Evolutionary conservation across 2,888 invertebrate species (phyloP).

Genomic region (Nomada fabriciana): DNA sequence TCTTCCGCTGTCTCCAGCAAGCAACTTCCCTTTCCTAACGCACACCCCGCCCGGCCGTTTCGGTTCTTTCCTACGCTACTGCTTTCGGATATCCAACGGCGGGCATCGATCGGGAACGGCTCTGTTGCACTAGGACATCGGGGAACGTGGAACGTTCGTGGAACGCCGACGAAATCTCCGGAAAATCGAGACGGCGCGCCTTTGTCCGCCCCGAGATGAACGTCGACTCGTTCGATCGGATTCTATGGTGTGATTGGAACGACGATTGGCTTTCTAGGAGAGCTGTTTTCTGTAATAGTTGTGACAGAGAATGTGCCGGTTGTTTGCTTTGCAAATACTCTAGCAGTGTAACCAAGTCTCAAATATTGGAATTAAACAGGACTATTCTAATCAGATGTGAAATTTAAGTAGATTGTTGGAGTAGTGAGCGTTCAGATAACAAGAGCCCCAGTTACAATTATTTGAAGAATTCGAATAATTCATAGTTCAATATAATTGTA

Average conservation of each 20-base stretch:
- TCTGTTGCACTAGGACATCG: slow-evolving; percentile 53
- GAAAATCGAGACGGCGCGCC: slow-evolving; percentile 25
- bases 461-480: too few relatives aligned
- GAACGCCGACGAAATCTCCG: slow-evolving; percentile 52
- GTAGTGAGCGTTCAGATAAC: neutral
- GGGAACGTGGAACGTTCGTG: slow-evolving; percentile 41
- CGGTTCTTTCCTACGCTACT: slow-evolving; percentile 74
- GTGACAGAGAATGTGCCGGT: neutral
- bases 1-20: slow-evolving; percentile 87
- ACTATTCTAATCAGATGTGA: too few relatives aligned
- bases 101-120: slow-evolving; percentile 70
- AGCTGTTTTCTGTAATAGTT: neutral
- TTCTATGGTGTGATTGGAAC: neutral
- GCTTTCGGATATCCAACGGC: slow-evolving; percentile 71
- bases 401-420: too few relatives aligned
- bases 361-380: too few relatives aligned
- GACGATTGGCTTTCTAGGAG: neutral
- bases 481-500: too few relatives aligned
- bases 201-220: slow-evolving; percentile 14
- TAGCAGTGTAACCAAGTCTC: too few relatives aligned
- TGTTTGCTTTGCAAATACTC: neutral
- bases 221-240: slow-evolving; percentile 19
- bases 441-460: neutral
- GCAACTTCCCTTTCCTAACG: slow-evolving; percentile 82
- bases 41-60: slow-evolving; percentile 72